Percentiles rank a stretch among this genome's conserved stretches.
Evolutionary conservation across 1,140 invertebrate genomes (phyloP).

Genomic region (Bathynomus jamesi): DNA sequence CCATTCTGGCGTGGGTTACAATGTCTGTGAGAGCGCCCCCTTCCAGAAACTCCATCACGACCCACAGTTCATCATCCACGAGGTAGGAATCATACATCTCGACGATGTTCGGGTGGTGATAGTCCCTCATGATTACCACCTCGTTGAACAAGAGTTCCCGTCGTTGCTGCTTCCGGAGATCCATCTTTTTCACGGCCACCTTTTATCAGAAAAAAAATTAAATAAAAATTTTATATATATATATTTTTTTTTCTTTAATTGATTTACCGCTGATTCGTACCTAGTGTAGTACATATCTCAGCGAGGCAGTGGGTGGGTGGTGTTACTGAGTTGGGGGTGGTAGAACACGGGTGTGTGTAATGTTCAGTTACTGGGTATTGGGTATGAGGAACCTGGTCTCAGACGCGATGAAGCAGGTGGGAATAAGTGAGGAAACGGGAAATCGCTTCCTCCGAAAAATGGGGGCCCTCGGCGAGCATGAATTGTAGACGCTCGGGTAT

Average conservation of each 20-base stretch:
- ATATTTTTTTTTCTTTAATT: background rate
- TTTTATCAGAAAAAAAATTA: constrained; percentile 44
- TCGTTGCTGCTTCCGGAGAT: constrained; percentile 90
- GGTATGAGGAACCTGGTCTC: too few relatives aligned
- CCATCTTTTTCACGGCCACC: constrained; percentile 99
- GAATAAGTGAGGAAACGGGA: too few relatives aligned
- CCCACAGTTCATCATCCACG: constrained; percentile 97
- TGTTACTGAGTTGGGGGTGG: background rate
- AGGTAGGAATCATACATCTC: constrained; percentile 98
- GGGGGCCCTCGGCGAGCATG: too few relatives aligned
- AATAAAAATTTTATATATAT: background rate
- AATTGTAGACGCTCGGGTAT: too few relatives aligned
- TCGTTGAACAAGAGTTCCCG: constrained; percentile 98
- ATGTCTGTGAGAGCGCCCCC: constrained; percentile 97
- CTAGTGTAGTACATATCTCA: too few relatives aligned
- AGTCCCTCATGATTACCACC: constrained; percentile 97
- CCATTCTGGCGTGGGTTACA: constrained; percentile 82
- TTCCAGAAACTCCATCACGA: constrained; percentile 98
- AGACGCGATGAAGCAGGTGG: too few relatives aligned
- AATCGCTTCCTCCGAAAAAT: too few relatives aligned
- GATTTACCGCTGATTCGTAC: background rate
- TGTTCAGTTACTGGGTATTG: too few relatives aligned
- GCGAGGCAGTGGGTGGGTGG: background rate
- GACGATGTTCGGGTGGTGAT: constrained; percentile 97
- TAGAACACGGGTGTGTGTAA: too few relatives aligned